Evolutionary conservation across 2,797 vertebrate genomes (phyloP), one percentile per base, ranked within the genome.

Genomic region (Philypnodon macrostomus): DNA sequence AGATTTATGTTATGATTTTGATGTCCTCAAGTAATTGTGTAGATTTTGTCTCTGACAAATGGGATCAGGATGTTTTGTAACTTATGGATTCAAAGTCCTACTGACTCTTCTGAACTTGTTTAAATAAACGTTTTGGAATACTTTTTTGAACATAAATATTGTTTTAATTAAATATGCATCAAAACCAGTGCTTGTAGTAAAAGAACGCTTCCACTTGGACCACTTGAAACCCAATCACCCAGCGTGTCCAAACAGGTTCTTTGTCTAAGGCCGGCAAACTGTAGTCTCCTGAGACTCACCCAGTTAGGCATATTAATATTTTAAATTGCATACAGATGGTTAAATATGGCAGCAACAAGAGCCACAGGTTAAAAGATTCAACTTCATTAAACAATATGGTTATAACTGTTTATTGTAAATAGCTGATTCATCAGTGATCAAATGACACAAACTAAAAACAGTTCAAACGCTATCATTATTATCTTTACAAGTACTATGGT

Each of bases 11-110:
- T 55, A 12, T 38, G 53, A 47, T 30, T 9, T 16, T 41, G 18
- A 17, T 57, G 75, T 70, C 50, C 53, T 75, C 38, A 56, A 63
- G 47, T 72, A 44, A 56, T 31, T 63, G 47, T 66, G 58, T 34
- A 61, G 9, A 45, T 19, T 36, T 53, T 44, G 4, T 14, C 19
- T 14, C 19, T 15, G 10, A 51, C 11, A 39, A 57, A 35, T 53
- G 36, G 14, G 33, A 14, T 50, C 19, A 24, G 12, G 1, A n/a
- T 14, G 18, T 21, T 18, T 18, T 63, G 53, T 48, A 26, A 49
- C 58, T 55, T 57, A 63, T 60, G 5, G 46, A 74, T 47, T 52
- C 46, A 72, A 49, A 11, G 8, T 76, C 59, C 32, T 31, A 14
- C 42, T 52, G 35, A 37, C 14, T 58, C n/a, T 48, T 57, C 14